Evolutionary conservation across 2,113 vertebrate genomes (phyloP), one percentile per base, ranked within the genome.

Genomic region (Osmerus mordax): DNA sequence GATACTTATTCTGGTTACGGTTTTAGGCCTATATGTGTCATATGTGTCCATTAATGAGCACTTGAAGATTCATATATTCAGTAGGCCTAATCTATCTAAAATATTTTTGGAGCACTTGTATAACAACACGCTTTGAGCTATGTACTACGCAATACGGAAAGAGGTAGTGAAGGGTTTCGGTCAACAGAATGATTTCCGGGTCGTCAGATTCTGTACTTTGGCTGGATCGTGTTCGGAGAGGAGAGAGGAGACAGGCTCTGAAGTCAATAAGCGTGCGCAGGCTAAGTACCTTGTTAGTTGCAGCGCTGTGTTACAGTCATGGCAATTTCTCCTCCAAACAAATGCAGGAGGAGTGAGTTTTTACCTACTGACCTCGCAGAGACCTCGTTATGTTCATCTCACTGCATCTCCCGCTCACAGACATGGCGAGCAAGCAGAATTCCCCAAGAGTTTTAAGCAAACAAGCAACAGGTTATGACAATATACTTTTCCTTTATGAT

Each of bases 291-390:
- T 51, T 65, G 36, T 65, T 51, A 21, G 61, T 28, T 16, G 14
- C 23, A 63, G 15, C 61, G 12, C 61, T 60, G 58, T 23, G 36
- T 47, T 13, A n/a, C 16, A 19, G 12, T 59, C 25, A 32, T 52
- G 14, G 28, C 71, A 15, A 28, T 29, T 68, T 54, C 3, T 5
- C 64, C 11, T 52, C 1, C 41, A 53, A 54, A 28, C 19, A 23
- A 65, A 65, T n/a, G 14, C 56, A 16, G 29, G 59, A 29, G 15
- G 1, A 64, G 41, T 47, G 60, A 52, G 1, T 59, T 59, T 53
- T 51, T 51, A 75, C 59, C 41, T 23, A 25, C 52, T 72, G 65
- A 69, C 72, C 64, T 63, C 23, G 21, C 56, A 21, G 70, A 65
- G 56, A 74, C 56, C 71, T 52, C 15, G 52, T 65, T 56, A 56